These are phyloP conservation scores for Ectropis grisescens DNA, from an alignment of 1,140 invertebrate genomes.

Conservation along the genomic window DNA sequence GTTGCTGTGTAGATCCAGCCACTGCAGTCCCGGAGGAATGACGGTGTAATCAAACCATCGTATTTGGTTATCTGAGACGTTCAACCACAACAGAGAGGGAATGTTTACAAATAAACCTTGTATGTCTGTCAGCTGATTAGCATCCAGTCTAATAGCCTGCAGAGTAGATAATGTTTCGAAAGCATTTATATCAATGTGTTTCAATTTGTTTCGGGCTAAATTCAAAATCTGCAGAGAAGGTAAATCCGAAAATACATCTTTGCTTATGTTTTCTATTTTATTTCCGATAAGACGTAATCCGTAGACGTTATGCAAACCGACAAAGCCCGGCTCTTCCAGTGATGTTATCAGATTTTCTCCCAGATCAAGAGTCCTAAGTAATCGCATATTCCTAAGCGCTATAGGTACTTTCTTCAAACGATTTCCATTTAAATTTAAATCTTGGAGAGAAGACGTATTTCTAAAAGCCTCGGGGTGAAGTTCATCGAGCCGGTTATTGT, in stretches of 20 bases:
- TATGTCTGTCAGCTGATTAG: conserved; percentile 87
- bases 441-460: conserved; percentile 86
- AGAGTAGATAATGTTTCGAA: conserved; percentile 85
- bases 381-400: conserved; percentile 79
- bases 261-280: conserved; percentile 87
- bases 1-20: conserved; percentile 93
- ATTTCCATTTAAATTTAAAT: conserved; percentile 90
- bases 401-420: conserved; percentile 82
- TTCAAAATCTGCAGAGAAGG: conserved; percentile 90
- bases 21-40: conserved; percentile 84
- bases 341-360: conserved; percentile 86
- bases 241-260: conserved; percentile 83
- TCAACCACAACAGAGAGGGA: conserved; percentile 87
- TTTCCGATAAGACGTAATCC: conserved; percentile 90
- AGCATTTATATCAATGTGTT: conserved; percentile 83
- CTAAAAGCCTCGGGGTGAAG: conserved; percentile 85
- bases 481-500: conserved; percentile 83
- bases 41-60: conserved; percentile 92
- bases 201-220: conserved; percentile 87
- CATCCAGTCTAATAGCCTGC: conserved; percentile 88
- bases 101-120: conserved; percentile 88
- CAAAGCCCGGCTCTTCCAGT: conserved; percentile 84
- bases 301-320: conserved; percentile 83
- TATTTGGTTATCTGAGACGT: conserved; percentile 91
- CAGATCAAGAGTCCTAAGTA: conserved; percentile 86